These are phyloP conservation scores for Montipora efflorescens DNA, from an alignment of 64 coral and sea anemone species.

Conservation along the genomic window DNA sequence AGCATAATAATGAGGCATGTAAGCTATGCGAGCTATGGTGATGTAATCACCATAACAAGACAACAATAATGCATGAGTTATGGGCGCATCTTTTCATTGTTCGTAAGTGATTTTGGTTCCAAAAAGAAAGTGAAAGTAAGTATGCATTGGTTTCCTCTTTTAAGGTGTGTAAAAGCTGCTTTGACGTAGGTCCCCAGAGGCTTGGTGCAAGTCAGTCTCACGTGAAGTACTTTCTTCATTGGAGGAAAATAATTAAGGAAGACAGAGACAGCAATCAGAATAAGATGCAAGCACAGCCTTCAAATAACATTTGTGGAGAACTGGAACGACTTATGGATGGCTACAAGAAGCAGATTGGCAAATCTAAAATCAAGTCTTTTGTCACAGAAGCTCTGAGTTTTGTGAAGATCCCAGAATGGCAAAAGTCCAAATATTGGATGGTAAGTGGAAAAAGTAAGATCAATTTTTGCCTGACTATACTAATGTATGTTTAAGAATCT, in stretches of 20 bases:
- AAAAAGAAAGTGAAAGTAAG: no score
- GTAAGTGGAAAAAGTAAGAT: constrained; percentile 16
- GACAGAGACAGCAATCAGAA: constrained; percentile 1
- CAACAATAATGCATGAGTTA: no score
- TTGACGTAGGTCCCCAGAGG: constrained; percentile 86
- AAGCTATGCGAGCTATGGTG: no score
- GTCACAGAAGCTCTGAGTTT: constrained; percentile 72
- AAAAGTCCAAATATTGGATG: constrained; percentile 87
- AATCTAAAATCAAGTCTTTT: constrained; percentile 80
- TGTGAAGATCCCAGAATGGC: constrained; percentile 88
- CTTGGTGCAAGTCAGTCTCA: constrained; percentile 47
- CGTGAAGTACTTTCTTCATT: constrained; percentile 49
- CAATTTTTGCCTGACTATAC: no score
- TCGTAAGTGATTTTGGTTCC: no score
- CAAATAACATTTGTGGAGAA: constrained; percentile 45
- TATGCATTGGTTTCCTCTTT: neutral
- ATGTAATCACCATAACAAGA: no score
- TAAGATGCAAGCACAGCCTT: neutral
- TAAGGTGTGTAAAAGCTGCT: constrained; percentile 86
- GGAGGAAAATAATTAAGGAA: constrained; percentile 19
- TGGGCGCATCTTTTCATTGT: no score
- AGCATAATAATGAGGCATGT: no score
- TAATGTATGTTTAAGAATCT: neutral
- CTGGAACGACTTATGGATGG: constrained; percentile 83
- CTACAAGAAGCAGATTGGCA: constrained; percentile 71